These are phyloP conservation scores for Rhinolophus ferrumequinum DNA, from an alignment of 2,113 vertebrate genomes.

Conservation along the genomic window DNA sequence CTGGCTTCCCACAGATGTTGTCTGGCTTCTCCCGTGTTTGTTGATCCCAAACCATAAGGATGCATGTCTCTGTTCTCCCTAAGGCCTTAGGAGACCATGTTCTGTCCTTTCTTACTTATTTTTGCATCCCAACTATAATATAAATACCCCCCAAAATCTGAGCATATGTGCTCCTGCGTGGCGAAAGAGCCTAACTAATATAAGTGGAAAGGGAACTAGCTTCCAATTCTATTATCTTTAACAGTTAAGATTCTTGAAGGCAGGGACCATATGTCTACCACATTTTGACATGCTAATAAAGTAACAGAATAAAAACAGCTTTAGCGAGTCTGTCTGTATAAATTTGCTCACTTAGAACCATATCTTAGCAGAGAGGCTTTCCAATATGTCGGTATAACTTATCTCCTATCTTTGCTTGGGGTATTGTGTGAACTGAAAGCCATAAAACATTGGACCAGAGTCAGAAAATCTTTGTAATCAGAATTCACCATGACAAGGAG, in stretches of 20 bases:
- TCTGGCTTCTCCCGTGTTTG: neutral
- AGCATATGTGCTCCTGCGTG: neutral
- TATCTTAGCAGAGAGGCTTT: slow-evolving; percentile 15
- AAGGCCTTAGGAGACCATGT: neutral
- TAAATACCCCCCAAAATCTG: neutral
- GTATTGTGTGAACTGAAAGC: slow-evolving; percentile 9
- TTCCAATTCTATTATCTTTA: slow-evolving; percentile 10
- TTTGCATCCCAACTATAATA: neutral
- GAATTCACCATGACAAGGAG: neutral
- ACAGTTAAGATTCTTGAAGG: slow-evolving; percentile 44
- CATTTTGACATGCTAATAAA: slow-evolving; percentile 44
- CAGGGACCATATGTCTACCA: neutral
- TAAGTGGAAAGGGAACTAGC: neutral
- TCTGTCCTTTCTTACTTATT: neutral
- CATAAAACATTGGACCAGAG: neutral
- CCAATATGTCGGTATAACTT: neutral
- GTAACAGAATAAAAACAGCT: slow-evolving; percentile 47
- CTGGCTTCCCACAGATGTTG: neutral
- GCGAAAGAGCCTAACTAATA: neutral
- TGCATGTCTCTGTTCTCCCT: neutral
- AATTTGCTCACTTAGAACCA: slow-evolving; percentile 34
- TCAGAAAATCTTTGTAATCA: slow-evolving; percentile 21
- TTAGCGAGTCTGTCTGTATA: slow-evolving; percentile 33
- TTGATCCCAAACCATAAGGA: neutral
- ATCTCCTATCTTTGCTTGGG: neutral